A percentile compares a stretch with the other conserved stretches of the same genome.
Conservation (phyloP, 1,140 invertebrate genomes). For the Pinna nobilis region DNA sequence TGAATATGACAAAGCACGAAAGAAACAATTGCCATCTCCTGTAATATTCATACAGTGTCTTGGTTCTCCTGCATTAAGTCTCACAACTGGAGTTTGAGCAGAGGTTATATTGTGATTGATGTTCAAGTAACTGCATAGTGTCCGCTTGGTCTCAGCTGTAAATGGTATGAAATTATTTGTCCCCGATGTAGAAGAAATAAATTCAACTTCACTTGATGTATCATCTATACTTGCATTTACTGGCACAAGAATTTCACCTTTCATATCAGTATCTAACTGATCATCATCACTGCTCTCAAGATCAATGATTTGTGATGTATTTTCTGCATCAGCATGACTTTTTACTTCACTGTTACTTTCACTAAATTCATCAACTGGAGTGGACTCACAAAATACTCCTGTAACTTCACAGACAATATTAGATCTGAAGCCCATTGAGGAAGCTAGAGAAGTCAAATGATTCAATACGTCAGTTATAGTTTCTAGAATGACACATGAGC, state of each 20-base stretch:
- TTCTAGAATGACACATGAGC: neutral
- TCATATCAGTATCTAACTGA: neutral
- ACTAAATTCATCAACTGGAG: neutral
- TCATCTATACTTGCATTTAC: neutral
- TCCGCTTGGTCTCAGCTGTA: neutral
- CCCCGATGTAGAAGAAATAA: no score
- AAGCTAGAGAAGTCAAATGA: neutral
- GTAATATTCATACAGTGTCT: neutral
- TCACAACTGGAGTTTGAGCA: neutral
- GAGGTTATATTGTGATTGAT: neutral
- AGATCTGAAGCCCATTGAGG: neutral
- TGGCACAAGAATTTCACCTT: neutral
- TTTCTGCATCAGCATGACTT: neutral
- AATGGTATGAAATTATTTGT: neutral
- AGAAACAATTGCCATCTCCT: slow-evolving; percentile 20
- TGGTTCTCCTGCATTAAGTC: neutral
- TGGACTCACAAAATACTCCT: neutral
- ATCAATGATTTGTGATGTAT: neutral
- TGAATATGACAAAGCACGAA: slow-evolving; percentile 1
- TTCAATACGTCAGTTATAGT: neutral
- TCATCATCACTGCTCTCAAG: neutral
- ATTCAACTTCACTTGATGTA: no score
- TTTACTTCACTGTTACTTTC: neutral
- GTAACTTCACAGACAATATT: slow-evolving; percentile 3
- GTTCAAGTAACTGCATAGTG: neutral